Conservation (phyloP, 2,113 vertebrate species). For the Melanerpes formicivorus region DNA sequence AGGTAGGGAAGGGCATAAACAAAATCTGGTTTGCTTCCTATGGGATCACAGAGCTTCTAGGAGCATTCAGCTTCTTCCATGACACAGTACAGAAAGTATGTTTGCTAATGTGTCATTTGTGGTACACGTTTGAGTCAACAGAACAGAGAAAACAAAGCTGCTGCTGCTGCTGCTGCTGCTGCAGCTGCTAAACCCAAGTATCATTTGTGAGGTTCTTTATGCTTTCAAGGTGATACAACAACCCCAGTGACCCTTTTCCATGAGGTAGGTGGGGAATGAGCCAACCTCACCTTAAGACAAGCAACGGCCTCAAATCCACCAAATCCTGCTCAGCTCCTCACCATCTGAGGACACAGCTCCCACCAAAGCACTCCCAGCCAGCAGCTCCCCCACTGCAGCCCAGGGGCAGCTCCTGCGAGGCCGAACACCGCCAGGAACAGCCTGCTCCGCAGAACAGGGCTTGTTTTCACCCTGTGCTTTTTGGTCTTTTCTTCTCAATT, state of each 20-base stretch:
- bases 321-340: background rate
- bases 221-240: background rate
- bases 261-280: background rate
- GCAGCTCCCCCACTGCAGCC: background rate
- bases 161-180: too few species aligned
- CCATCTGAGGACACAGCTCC: background rate
- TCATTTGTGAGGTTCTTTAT: background rate
- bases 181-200: background rate
- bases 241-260: background rate
- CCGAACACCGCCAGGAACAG: background rate
- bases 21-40: background rate
- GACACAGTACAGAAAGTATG: constrained; percentile 4
- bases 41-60: background rate
- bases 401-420: background rate
- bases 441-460: background rate
- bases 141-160: background rate
- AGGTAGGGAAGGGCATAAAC: background rate
- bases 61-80: background rate
- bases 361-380: background rate
- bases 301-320: background rate
- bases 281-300: background rate
- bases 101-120: background rate
- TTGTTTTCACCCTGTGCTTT: background rate
- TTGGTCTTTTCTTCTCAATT: background rate
- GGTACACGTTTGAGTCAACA: background rate